A percentile compares a stretch with the other conserved stretches of the same genome.
Conservation (phyloP, 2,888 invertebrate genomes). For the Pollenia griseotomentosa region DNA sequence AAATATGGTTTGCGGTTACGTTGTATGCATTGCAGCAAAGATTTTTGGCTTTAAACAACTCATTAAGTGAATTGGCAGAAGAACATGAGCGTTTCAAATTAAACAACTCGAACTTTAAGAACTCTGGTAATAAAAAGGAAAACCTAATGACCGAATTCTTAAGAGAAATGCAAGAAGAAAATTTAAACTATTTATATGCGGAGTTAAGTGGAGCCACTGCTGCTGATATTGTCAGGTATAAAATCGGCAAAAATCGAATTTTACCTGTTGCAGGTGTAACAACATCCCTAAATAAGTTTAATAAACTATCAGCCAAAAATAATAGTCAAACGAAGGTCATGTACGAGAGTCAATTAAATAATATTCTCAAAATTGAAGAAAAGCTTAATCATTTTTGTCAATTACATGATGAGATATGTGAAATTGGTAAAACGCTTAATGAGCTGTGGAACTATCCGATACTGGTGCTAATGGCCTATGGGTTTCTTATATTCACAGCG, state of each 20-base stretch:
- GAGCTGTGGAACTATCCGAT: slow-evolving; percentile 84
- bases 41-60: slow-evolving; percentile 77
- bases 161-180: slow-evolving; percentile 74
- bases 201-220: slow-evolving; percentile 75
- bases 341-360: slow-evolving; percentile 80
- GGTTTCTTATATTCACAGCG: slow-evolving; percentile 83
- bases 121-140: slow-evolving; percentile 26
- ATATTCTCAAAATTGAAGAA: slow-evolving; percentile 81
- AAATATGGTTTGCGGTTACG: slow-evolving; percentile 83
- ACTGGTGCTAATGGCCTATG: slow-evolving; percentile 83
- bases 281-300: slow-evolving; percentile 54
- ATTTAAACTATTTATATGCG: slow-evolving; percentile 78
- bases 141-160: slow-evolving; percentile 22
- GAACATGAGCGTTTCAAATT: slow-evolving; percentile 78
- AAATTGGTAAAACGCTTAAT: slow-evolving; percentile 83
- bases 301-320: slow-evolving; percentile 48
- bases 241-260: slow-evolving; percentile 64
- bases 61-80: slow-evolving; percentile 78
- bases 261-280: slow-evolving; percentile 41
- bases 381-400: slow-evolving; percentile 83
- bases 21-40: slow-evolving; percentile 81
- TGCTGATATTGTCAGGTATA: slow-evolving; percentile 24
- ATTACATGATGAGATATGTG: slow-evolving; percentile 84
- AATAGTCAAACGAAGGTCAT: slow-evolving; percentile 37
- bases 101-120: neutral